A percentile compares a stretch with the other conserved stretches of the same genome.
phyloP scores from a whole-genome alignment of 2,888 invertebrate species.

The Diadromus collaris region DNA sequence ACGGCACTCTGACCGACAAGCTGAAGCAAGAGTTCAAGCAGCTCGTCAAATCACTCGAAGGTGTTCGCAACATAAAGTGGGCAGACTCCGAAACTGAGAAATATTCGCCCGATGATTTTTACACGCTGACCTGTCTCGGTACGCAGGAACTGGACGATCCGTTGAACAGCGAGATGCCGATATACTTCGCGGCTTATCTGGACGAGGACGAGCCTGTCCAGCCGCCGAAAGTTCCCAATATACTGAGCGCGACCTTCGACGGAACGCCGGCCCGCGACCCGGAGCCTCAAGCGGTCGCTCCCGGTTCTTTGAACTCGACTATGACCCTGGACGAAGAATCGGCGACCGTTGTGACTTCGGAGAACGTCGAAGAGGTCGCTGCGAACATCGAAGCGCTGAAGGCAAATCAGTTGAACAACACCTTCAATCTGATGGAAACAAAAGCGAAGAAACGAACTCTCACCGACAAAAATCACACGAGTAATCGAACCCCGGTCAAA shows the following conservation, averaged over 20 bases:
- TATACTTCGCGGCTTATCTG: conserved; percentile 58
- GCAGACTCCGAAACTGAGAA: conserved; percentile 79
- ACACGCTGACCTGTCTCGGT: conserved; percentile 72
- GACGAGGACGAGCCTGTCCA: conserved; percentile 53
- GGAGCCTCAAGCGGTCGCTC: neutral
- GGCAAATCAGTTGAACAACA: conserved; percentile 67
- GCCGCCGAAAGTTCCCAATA: neutral
- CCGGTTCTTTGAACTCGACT: conserved; percentile 60
- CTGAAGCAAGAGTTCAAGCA: conserved; percentile 83
- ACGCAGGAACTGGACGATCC: conserved; percentile 70
- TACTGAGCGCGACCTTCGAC: conserved; percentile 37
- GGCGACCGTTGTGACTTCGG: neutral
- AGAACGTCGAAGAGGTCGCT: conserved; percentile 37
- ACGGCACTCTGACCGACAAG: conserved; percentile 82
- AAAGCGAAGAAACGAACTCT: conserved; percentile 74
- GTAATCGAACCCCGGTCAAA: conserved; percentile 69
- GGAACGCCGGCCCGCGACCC: conserved; percentile 21
- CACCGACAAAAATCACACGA: conserved; percentile 71
- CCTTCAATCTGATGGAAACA: conserved; percentile 64
- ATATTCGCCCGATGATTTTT: conserved; percentile 72
- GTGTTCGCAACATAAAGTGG: conserved; percentile 84
- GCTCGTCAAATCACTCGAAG: conserved; percentile 83
- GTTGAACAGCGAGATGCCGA: conserved; percentile 67
- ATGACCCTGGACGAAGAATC: conserved; percentile 61
- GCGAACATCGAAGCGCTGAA: conserved; percentile 28